A percentile compares a stretch with the other conserved stretches of the same genome.
These are phyloP conservation scores for Heliopora coerulea DNA, from an alignment of 92 coral and sea anemone species.

Conservation along the genomic window DNA sequence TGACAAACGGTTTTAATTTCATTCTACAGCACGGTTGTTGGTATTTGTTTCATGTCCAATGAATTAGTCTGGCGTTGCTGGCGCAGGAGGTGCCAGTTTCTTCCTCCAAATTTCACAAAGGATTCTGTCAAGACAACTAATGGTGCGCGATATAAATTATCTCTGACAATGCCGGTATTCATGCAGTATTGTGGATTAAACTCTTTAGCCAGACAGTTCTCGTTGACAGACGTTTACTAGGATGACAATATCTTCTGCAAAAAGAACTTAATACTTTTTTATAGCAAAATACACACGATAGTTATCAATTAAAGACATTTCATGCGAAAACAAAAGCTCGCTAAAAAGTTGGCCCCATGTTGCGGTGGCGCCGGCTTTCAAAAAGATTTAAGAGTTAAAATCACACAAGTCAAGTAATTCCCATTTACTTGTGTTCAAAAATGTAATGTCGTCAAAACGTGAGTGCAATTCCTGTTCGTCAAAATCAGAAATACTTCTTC, in stretches of 20 bases:
- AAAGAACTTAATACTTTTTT: conserved; percentile 5
- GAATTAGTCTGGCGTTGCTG: conserved; percentile 36
- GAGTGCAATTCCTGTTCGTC: conserved; percentile 6
- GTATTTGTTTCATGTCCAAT: conserved; percentile 12
- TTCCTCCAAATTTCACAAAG: conserved; percentile 8
- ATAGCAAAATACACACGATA: conserved; percentile 34
- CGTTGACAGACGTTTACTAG: conserved; percentile 36
- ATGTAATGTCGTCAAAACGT: not conserved
- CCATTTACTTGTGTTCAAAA: not conserved
- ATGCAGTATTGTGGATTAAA: not conserved
- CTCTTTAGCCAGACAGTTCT: not conserved
- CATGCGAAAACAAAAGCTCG: not conserved
- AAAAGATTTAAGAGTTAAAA: conserved; percentile 1
- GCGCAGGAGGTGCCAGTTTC: not conserved
- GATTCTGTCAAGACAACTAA: not conserved
- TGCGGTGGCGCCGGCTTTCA: conserved; percentile 23
- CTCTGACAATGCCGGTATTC: not conserved
- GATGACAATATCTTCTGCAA: not conserved
- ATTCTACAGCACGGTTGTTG: conserved; percentile 19
- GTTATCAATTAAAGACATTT: not conserved
- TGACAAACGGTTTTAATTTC: conserved; percentile 15
- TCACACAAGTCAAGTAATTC: not conserved
- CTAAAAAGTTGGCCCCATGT: conserved; percentile 8
- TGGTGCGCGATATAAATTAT: not conserved
- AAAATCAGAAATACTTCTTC: conserved; percentile 6